Evolutionary conservation across 2,888 invertebrate genomes (phyloP), one percentile per base, ranked within the genome.

Genomic region (Halictus ligatus): DNA sequence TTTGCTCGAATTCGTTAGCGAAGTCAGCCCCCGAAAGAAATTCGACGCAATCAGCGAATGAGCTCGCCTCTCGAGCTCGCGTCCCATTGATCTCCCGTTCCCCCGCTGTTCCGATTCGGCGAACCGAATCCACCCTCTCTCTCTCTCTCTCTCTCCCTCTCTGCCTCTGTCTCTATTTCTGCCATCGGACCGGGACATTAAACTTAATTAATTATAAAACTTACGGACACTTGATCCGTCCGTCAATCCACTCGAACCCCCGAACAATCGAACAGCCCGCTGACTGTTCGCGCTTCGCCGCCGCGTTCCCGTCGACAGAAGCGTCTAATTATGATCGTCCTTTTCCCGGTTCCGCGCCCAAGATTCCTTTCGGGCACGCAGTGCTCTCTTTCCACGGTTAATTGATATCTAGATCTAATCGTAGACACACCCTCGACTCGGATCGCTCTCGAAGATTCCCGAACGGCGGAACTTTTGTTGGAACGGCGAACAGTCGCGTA

Each of bases 201-300:
- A 35, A 43, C 48, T 73, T 77, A 82, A 83, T 84, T 74, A 73
- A 84, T 73, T 77, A 48, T 48, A 77, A 82, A 81, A 84, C 82
- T 82, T 82, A 43, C 29, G 75, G 82, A 76, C 81, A 67, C 46
- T 74, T 76, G 73, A 64, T n/a, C 54, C 46, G 64, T 40, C 25
- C 64, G 73, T 58, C 73, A 69, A 77, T 82, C 43, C 40, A 48
- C 46, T 69, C 40, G 40, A 54, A 50, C n/a, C 6, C 1, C 5
- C n/a, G 15, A 69, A 21, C 13, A 82, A 48, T 40, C 40, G 43
- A n/a, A 72, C 54, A 35, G 3, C 35, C 35, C 40, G 25, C 54
- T 3, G 3, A 21, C 15, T 64, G 58, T n/a, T 64, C 60, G 60
- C 15, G 15, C 29, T 25, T 25, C 64, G 64, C 25, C 29, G 69